phyloP scores from a whole-genome alignment of 2,888 invertebrate species.

The Crocallis elinguaria region DNA sequence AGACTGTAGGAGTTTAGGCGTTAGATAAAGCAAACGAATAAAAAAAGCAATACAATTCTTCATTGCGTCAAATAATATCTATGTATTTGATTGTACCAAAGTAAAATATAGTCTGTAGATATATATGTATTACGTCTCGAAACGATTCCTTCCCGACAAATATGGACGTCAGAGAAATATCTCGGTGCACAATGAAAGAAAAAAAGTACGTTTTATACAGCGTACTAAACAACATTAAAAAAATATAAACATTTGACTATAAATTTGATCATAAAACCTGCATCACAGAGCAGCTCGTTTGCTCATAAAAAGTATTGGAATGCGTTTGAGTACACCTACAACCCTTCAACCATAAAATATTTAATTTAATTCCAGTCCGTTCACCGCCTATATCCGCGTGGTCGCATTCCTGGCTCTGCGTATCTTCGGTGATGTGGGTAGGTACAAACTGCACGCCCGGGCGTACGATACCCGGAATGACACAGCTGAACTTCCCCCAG shows the following conservation, averaged over 20 bases:
- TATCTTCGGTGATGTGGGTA: conserved; percentile 43
- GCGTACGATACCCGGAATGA: conserved; percentile 55
- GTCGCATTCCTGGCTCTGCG: conserved; percentile 46
- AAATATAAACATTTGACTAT: conserved; percentile 3
- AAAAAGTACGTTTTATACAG: too few relatives aligned
- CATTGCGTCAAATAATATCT: too few relatives aligned
- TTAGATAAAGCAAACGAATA: too few relatives aligned
- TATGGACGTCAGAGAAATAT: too few relatives aligned
- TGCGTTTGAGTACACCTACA: conserved; percentile 6
- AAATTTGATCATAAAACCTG: conserved; percentile 10
- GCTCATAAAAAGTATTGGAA: conserved; percentile 14
- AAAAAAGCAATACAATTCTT: too few relatives aligned
- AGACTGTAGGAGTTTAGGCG: too few relatives aligned
- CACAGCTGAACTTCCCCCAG: conserved; percentile 53
- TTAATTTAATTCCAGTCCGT: conserved; percentile 23
- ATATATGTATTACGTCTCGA: too few relatives aligned
- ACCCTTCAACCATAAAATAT: conserved; percentile 16
- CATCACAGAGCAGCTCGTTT: conserved; percentile 1
- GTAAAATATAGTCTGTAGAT: too few relatives aligned
- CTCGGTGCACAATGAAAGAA: too few relatives aligned
- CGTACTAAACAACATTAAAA: neutral
- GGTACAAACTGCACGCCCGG: conserved; percentile 54
- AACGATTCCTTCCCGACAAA: too few relatives aligned
- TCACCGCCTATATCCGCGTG: conserved; percentile 32
- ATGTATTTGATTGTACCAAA: too few relatives aligned